Evolutionary conservation across 1,140 invertebrate species (phyloP).

Genomic region (Achroia grisella): DNA sequence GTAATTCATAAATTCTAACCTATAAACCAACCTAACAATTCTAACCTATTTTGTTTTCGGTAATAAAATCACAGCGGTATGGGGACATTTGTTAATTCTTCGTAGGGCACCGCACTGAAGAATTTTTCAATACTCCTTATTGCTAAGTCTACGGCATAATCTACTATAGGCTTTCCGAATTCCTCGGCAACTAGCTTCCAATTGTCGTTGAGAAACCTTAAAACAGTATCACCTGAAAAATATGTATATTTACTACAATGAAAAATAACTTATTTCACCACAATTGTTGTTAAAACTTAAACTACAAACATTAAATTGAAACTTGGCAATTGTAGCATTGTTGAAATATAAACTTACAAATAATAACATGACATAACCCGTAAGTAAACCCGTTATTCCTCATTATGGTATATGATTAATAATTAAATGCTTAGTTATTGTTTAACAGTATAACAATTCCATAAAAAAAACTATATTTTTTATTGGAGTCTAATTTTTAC

Average conservation of each 20-base stretch:
- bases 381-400: too few relatives aligned
- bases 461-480: too few relatives aligned
- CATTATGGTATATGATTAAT: too few relatives aligned
- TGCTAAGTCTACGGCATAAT: slow-evolving; percentile 52
- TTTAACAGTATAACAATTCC: too few relatives aligned
- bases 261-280: too few relatives aligned
- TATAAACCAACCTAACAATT: neutral
- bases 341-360: too few relatives aligned
- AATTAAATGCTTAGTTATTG: too few relatives aligned
- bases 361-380: too few relatives aligned
- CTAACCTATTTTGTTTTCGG: slow-evolving; percentile 5
- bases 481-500: too few relatives aligned
- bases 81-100: slow-evolving; percentile 45
- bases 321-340: too few relatives aligned
- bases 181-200: slow-evolving; percentile 54
- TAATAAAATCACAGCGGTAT: neutral
- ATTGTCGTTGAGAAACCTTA: slow-evolving; percentile 55
- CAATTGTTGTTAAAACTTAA: too few relatives aligned
- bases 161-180: slow-evolving; percentile 59
- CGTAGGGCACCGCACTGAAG: slow-evolving; percentile 47
- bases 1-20: neutral
- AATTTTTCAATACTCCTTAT: slow-evolving; percentile 54
- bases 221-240: slow-evolving; percentile 43
- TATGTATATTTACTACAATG: neutral
- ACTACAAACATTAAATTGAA: too few relatives aligned